phyloP scores from a whole-genome alignment of 2,888 invertebrate genomes.

The Fabriciana adippe region DNA sequence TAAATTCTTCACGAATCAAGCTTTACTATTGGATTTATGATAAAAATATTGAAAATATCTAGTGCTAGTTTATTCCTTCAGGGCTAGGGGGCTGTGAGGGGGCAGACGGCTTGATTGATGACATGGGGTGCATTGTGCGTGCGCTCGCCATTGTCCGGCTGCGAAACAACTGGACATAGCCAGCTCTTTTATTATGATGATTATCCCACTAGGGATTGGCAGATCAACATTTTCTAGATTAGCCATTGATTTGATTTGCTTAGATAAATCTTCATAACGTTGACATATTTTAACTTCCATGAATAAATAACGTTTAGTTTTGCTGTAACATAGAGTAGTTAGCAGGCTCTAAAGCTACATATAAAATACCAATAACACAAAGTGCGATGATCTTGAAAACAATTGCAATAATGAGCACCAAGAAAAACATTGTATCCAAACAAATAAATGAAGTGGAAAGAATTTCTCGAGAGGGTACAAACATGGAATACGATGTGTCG shows the following conservation, averaged over 20 bases:
- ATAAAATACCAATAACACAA: neutral
- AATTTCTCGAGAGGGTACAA: constrained; percentile 74
- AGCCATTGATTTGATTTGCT: constrained; percentile 45
- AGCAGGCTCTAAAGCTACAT: neutral
- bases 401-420: constrained; percentile 40
- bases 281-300: no score
- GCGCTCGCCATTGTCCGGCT: constrained; percentile 69
- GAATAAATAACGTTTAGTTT: no score
- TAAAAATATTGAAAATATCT: constrained; percentile 31
- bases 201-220: constrained; percentile 53
- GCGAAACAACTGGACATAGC: constrained; percentile 69
- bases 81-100: constrained; percentile 41
- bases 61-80: constrained; percentile 37
- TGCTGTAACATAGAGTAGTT: no score
- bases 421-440: constrained; percentile 53
- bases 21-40: constrained; percentile 2
- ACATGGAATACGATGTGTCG: constrained; percentile 57
- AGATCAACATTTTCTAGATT: constrained; percentile 47
- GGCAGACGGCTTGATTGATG: constrained; percentile 69
- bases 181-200: constrained; percentile 63
- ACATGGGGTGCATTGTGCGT: constrained; percentile 65
- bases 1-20: neutral
- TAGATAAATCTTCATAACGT: neutral
- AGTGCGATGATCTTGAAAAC: constrained; percentile 26
- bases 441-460: constrained; percentile 77